Base-by-base conservation (phyloP, 2,113 vertebrate genomes). In the Forbesichthys agassizii region DNA sequence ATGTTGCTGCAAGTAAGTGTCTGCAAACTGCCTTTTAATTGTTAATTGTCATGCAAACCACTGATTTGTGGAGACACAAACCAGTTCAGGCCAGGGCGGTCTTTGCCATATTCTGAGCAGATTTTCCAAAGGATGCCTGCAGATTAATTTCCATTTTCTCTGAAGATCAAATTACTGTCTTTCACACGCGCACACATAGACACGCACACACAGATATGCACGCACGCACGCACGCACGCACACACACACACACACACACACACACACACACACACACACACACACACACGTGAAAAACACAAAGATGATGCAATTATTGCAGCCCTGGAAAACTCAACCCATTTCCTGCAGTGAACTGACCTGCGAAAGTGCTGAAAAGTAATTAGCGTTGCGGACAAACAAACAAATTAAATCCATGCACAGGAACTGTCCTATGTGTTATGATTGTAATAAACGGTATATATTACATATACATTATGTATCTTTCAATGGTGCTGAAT, bases 301-400 rank as follows among this genome's bases (percentile, higher is more conserved):
- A 71, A 71, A 70, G 77, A 72, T 88, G 86, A 88, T 86, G 88
- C 27, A 27, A 27, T 27, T 27, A 27, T 27, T 27, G 27, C 27
- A 27, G 73, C 63, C 63, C 67, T 68, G 81, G 77, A 84, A 79
- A 78, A 78, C 73, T 74, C 55, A 42, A 42, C 7, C 7, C 36
- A 42, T 78, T 84, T 88, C 88, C 85, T 87, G 83, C 77, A 16
- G 78, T 56, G 74, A 68, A 70, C 67, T 71, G 69, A 83, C 75
- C 86, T 62, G 71, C 73, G 80, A 42, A 42, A 8, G 36, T 42
- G 36, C 7, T 42, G 36, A 6, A 5, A 42, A 62, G 33, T 58
- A 69, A 79, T 79, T 68, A 78, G 79, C 66, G 70, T 56, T 81
- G 78, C 68, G 51, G 1, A 54, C 56, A 48, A 64, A 64, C 36